Evolutionary conservation across 2,797 vertebrate genomes (phyloP), one percentile per base, ranked within the genome.

Genomic region (Tragelaphus eurycerus): DNA sequence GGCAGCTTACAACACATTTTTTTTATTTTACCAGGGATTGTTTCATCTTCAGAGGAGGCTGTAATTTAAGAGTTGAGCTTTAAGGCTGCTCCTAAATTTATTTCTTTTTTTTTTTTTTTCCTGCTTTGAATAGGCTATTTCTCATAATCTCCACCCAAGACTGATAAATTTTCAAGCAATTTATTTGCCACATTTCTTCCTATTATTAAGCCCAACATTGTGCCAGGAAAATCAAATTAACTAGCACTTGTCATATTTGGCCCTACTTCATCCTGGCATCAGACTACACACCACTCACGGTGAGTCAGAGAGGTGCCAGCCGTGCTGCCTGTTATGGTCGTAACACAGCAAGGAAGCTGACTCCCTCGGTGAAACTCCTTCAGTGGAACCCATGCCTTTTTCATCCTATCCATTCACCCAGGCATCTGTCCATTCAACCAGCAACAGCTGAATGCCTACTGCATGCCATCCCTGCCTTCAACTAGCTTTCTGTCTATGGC

Each of bases 171-270:
- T 94, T 94, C 84, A 76, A 94, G 89, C 52, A 95, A 93, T 93
- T 62, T 67, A 90, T 48, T 93, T 90, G 78, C 50, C 57, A 74
- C 34, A 55, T 92, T 96, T 96, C 55, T 97, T 86, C 60, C 29
- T 48, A 85, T 85, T 89, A 83, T 94, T 92, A 86, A 95, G 31
- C 16, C 38, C 81, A 85, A 83, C 62, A 15, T 60, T 79, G 13
- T 94, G 82, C 67, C 55, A 81, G 83, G n/a, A 95, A 97, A 96
- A 96, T 96, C 76, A 46, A 27, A 85, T 90, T 90, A 88, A 93
- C 87, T 7, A 64, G 46, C 54, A 89, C 57, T 90, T 93, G 82
- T 83, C 82, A 78, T 85, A 60, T 3, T 60, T 92, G 64, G 88
- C 48, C 38, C 21, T 59, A 38, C 46, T 87, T 90, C 76, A 90